Evolutionary conservation across 2,113 vertebrate genomes (phyloP).

Genomic region (Petroica traversi): DNA sequence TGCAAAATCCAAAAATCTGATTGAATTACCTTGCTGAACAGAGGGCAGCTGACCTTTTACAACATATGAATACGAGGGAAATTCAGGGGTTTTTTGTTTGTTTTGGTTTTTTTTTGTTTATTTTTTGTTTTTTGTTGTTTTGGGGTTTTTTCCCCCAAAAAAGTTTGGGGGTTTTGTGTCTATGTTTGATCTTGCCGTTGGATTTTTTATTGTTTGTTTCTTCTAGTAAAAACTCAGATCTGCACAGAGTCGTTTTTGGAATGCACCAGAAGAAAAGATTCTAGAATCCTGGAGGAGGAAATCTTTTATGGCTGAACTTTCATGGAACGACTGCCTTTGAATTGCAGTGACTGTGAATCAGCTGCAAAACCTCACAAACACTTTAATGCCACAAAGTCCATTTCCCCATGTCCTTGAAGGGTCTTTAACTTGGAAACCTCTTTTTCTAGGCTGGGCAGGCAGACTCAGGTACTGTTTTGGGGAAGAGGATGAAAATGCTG

Average conservation of each 20-base stretch:
- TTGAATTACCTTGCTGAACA: not conserved
- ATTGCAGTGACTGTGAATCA: not conserved
- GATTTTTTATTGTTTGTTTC: not conserved
- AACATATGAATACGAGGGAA: not conserved
- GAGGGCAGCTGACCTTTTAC: not conserved
- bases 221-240: not conserved
- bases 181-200: accelerated
- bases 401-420: not conserved
- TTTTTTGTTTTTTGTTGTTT: not conserved
- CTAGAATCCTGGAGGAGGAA: not conserved
- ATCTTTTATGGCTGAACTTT: not conserved
- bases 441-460: not conserved
- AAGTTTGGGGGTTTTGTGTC: accelerated
- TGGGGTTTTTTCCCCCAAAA: not conserved
- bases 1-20: not conserved
- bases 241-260: not conserved
- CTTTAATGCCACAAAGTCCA: not conserved
- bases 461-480: not conserved
- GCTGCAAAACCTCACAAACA: not conserved
- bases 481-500: not conserved
- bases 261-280: not conserved
- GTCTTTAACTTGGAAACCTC: not conserved
- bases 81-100: too few relatives aligned
- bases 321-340: not conserved
- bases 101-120: too few relatives aligned